Evolutionary conservation across 2,888 invertebrate genomes (phyloP).

Genomic region (Crocallis elinguaria): DNA sequence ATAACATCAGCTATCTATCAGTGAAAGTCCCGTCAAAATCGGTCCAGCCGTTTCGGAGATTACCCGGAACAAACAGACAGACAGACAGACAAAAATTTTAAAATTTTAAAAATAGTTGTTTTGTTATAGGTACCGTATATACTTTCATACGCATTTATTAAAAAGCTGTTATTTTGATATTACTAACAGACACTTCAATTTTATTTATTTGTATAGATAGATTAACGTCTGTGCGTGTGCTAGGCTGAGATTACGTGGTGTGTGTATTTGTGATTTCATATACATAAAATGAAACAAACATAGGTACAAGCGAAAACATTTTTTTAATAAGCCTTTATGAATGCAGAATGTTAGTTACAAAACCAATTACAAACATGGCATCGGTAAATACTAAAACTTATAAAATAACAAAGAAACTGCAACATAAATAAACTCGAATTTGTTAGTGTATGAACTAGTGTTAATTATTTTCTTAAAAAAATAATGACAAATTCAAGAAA

Average conservation of each 20-base stretch:
- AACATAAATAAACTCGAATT: slow-evolving; percentile 7
- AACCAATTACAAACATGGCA: slow-evolving; percentile 37
- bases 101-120: too few relatives aligned
- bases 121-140: too few relatives aligned
- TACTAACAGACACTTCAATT: too few relatives aligned
- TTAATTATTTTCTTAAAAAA: slow-evolving; percentile 5
- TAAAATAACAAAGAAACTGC: slow-evolving; percentile 10
- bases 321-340: slow-evolving; percentile 51
- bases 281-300: slow-evolving; percentile 53
- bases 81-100: background rate
- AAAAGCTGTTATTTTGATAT: too few relatives aligned
- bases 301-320: slow-evolving; percentile 43
- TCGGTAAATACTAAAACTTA: slow-evolving; percentile 45
- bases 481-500: slow-evolving; percentile 2
- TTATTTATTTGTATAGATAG: too few relatives aligned
- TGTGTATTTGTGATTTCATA: background rate
- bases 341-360: slow-evolving; percentile 57
- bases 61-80: background rate
- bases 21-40: too few relatives aligned
- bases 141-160: too few relatives aligned
- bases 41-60: too few relatives aligned
- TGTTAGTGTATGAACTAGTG: background rate
- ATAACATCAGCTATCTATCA: too few relatives aligned
- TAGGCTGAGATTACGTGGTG: too few relatives aligned
- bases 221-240: background rate